Base-by-base conservation (phyloP, 2,888 invertebrate species). In the Eupithecia exiguata region DNA sequence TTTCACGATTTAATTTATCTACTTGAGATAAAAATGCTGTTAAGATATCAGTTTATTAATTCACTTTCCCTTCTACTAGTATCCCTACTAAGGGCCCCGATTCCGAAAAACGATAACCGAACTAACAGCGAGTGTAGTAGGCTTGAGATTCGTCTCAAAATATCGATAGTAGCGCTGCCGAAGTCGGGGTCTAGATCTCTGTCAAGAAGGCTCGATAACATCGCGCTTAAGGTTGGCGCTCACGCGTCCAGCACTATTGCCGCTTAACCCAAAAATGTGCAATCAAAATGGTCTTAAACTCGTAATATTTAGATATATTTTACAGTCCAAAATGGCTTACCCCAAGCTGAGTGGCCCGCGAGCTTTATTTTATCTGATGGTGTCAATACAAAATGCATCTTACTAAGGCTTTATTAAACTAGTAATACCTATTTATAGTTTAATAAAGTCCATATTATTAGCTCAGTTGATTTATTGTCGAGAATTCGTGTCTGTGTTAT, bases 31-130 rank as follows among this genome's bases (percentile, higher is more conserved):
- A 25, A 58, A 25, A 58, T 58, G 58, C 58, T 81, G 61, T 61
- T 6, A 38, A 49, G 66, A 70, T 70, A 75, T 75, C 71, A 58
- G 58, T 58, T 58, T 58, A 58, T 58, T 12, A 58, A 25, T 25
- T 58, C 58, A 58, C 58, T 65, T 38, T 36, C 43, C 43, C 30
- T 30, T 30, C n/a, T n/a, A n/a, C 43, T 25, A 30, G 21, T 25
- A 58, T 58, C 58, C 58, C 25, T 58, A 25, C 25, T 21, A 25
- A 21, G 14, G 58, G 58, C 58, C 1, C 25, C 14, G 5, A 58
- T 25, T 58, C 10, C 46, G 46, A 46, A 18, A 46, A 46, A 46
- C 21, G 53, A 53, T 53, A 53, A 53, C 21, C 25, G 25, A 58
- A 21, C 53, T 4, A 53, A 53, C 53, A 7, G 21, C 4, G 6